A percentile compares a stretch with the other conserved stretches of the same genome.
These are phyloP conservation scores for Mantis religiosa DNA, from an alignment of 2,888 invertebrate species.

Conservation along the genomic window DNA sequence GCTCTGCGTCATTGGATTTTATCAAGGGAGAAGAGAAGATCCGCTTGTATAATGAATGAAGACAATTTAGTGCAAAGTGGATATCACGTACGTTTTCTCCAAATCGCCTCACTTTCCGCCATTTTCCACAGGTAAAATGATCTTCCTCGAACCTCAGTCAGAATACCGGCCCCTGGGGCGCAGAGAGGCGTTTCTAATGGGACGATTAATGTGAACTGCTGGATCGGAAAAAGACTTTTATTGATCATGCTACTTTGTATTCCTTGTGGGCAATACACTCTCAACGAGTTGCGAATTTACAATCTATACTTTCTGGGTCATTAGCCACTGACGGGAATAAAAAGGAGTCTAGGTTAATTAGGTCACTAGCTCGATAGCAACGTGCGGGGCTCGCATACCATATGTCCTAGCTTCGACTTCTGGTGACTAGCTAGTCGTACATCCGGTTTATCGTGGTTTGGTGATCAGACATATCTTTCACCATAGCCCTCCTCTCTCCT, in stretches of 20 bases:
- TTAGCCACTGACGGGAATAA: no score
- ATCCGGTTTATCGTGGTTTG: no score
- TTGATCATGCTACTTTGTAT: background rate
- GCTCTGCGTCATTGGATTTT: background rate
- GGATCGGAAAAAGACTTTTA: constrained; percentile 7
- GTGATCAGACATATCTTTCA: no score
- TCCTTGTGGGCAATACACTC: background rate
- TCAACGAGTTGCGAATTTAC: background rate
- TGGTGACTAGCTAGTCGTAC: no score
- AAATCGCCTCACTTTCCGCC: background rate
- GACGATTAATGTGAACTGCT: constrained; percentile 3
- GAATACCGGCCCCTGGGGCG: no score
- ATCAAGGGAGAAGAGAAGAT: background rate
- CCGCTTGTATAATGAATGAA: background rate
- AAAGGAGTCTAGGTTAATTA: no score
- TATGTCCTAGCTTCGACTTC: no score
- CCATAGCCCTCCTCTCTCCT: no score
- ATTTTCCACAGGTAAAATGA: background rate
- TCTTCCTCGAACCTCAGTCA: background rate
- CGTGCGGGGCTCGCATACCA: no score
- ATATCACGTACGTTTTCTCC: background rate
- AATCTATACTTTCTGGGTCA: background rate
- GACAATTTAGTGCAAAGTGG: background rate
- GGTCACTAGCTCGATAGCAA: no score
- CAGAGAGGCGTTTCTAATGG: constrained; percentile 5